A percentile compares a stretch with the other conserved stretches of the same genome.
These are phyloP conservation scores for Cladopsammia gracilis DNA, from an alignment of 64 coral and sea anemone genomes.

Conservation along the genomic window DNA sequence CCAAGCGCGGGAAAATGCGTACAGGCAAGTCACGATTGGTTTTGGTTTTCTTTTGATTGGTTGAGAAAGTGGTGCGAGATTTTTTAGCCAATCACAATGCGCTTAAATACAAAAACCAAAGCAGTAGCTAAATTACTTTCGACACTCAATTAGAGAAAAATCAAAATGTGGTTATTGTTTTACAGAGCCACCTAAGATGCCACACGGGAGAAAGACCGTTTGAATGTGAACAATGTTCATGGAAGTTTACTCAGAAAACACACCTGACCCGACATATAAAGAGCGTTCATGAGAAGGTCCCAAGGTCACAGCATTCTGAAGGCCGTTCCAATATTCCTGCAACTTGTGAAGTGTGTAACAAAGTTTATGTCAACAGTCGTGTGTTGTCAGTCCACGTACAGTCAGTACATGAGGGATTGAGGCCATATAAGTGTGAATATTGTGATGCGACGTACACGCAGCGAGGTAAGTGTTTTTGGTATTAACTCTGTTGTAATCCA, in stretches of 20 bases:
- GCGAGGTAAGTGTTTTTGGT: conserved; percentile 57
- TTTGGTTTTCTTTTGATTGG: too few species aligned
- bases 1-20: too few species aligned
- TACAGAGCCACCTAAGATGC: conserved; percentile 68
- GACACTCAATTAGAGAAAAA: too few species aligned
- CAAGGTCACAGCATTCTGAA: not conserved
- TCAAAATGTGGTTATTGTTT: too few species aligned
- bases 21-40: too few species aligned
- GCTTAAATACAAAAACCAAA: too few species aligned
- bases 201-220: conserved; percentile 86
- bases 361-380: conserved; percentile 74
- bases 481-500: not conserved
- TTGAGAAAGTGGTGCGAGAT: too few species aligned
- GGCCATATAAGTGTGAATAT: conserved; percentile 86
- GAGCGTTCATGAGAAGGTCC: conserved; percentile 61
- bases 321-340: conserved; percentile 10
- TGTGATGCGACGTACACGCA: conserved; percentile 90
- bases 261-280: conserved; percentile 88
- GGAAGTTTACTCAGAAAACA: conserved; percentile 91
- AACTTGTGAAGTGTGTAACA: conserved; percentile 69
- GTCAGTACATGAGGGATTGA: conserved; percentile 73
- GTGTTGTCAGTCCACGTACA: conserved; percentile 79
- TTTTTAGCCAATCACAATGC: too few species aligned
- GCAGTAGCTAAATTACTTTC: too few species aligned
- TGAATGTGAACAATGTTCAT: conserved; percentile 74